Base-by-base conservation (phyloP, 2,797 vertebrate species). In the Leptatherina wallacei region DNA sequence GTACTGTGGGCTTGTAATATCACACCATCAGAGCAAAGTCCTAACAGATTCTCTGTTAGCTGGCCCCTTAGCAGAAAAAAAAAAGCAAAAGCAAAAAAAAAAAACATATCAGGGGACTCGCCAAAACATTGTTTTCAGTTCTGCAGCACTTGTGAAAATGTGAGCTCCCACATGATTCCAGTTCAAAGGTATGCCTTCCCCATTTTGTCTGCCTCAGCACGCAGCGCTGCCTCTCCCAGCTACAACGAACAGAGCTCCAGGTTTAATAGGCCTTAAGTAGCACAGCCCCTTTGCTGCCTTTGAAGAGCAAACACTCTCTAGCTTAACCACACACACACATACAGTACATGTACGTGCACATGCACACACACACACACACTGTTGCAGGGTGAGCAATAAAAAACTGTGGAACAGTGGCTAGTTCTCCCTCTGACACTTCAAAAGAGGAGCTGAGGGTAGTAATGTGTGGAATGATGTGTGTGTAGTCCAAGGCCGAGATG, bases 181-280 rank as follows among this genome's bases (percentile, higher is more conserved):
- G 93, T 93, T 94, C 92, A 94, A 93, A 94, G 93, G 91, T 93
- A 91, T 78, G 79, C 76, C 80, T 90, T 74, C 65, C 54, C 72
- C 83, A 76, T 93, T 92, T 88, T 91, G 91, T 91, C 90, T 88
- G 90, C 89, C 91, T 91, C 86, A 90, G 90, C 90, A 92, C 61
- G 80, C 86, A 73, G 63, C 22, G 60, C 74, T 76, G 85, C 84
- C 83, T 87, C 84, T 88, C 78, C 66, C 36, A 57, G 84, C 88
- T 86, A 88, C 89, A 86, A 88, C 82, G 81, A 88, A 74, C 84
- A 82, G 88, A 88, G 91, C 89, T 91, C 76, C 84, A 91, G 90
- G 89, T 94, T 93, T 94, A 92, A 94, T 91, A 89, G 91, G 88
- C 88, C 90, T 92, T 91, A 93, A 92, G 91, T 91, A 89, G 89